A percentile compares a stretch with the other conserved stretches of the same genome.
Evolutionary conservation across 2,888 invertebrate genomes (phyloP).

Genomic region (Scaptomyza flava): DNA sequence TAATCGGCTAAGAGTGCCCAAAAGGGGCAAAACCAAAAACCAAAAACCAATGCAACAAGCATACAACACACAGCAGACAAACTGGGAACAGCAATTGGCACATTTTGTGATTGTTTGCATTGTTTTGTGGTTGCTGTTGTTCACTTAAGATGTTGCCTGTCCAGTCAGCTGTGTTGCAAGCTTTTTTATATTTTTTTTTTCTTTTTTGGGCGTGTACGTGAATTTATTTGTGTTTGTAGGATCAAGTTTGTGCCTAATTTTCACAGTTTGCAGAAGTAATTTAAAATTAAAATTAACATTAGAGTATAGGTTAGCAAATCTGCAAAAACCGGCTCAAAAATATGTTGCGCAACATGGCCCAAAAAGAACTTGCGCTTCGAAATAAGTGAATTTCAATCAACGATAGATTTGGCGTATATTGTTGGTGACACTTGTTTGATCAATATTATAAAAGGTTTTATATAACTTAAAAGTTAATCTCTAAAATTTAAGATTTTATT

Average conservation of each 20-base stretch:
- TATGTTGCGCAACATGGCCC: background rate
- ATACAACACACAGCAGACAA: background rate
- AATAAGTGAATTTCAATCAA: too few relatives aligned
- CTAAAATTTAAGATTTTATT: too few relatives aligned
- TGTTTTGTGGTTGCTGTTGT: slow-evolving; percentile 1
- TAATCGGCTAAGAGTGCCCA: slow-evolving; percentile 64
- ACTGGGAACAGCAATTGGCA: slow-evolving; percentile 54
- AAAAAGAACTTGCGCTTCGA: background rate
- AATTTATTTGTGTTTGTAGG: slow-evolving; percentile 6
- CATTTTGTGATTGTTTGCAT: slow-evolving; percentile 32
- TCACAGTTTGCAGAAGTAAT: slow-evolving; percentile 3
- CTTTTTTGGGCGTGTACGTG: slow-evolving; percentile 35
- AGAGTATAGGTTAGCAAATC: too few relatives aligned
- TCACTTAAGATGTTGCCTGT: slow-evolving; percentile 34
- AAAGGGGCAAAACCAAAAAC: slow-evolving; percentile 6
- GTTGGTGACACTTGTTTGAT: too few relatives aligned
- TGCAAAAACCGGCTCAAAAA: background rate
- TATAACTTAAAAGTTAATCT: too few relatives aligned
- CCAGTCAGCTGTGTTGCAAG: slow-evolving; percentile 14
- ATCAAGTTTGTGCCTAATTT: slow-evolving; percentile 11
- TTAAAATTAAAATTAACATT: background rate
- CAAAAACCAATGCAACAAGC: slow-evolving; percentile 13
- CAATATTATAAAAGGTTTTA: too few relatives aligned
- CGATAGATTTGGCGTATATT: too few relatives aligned
- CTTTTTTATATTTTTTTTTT: background rate